phyloP scores from a whole-genome alignment of 92 coral and sea anemone genomes.

The Porites lobata region DNA sequence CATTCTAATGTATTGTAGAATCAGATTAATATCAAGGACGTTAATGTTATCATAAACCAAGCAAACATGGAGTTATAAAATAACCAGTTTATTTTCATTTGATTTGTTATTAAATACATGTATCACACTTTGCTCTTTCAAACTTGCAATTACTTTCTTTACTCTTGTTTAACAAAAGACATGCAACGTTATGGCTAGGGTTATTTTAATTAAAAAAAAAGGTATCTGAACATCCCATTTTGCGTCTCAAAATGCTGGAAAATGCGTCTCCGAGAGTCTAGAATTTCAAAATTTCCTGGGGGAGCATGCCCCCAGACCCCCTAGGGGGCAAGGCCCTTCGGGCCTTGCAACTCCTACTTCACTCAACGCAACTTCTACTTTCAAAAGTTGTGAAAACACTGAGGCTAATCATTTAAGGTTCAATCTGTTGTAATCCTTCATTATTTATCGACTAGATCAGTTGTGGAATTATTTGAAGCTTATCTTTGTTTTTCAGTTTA shows the following conservation, averaged over 20 bases:
- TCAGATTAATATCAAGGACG: constrained; percentile 9
- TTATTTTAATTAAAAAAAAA: not conserved
- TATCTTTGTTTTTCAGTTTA: too few relatives aligned
- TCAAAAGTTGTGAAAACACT: constrained; percentile 8
- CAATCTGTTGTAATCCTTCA: too few relatives aligned
- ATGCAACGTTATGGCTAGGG: constrained; percentile 9
- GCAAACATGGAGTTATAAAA: constrained; percentile 26
- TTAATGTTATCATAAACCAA: constrained; percentile 23
- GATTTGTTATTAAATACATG: constrained; percentile 15
- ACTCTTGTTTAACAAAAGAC: constrained; percentile 20
- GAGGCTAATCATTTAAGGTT: too few relatives aligned
- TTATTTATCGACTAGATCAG: too few relatives aligned
- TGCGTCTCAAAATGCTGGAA: constrained; percentile 16
- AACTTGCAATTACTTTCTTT: constrained; percentile 8
- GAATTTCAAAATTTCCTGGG: too few relatives aligned
- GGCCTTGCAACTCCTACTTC: not conserved
- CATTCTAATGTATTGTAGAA: not conserved
- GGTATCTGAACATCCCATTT: not conserved
- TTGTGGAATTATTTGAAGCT: too few relatives aligned
- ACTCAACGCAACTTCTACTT: not conserved
- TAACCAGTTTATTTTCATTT: constrained; percentile 29
- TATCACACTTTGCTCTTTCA: constrained; percentile 20
- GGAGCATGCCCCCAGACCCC: too few relatives aligned
- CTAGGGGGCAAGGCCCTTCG: too few relatives aligned
- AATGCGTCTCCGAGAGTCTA: not conserved